Evolutionary conservation across 2,888 invertebrate genomes (phyloP), one percentile per base, ranked within the genome.

Genomic region (Dolichomitus sp.): DNA sequence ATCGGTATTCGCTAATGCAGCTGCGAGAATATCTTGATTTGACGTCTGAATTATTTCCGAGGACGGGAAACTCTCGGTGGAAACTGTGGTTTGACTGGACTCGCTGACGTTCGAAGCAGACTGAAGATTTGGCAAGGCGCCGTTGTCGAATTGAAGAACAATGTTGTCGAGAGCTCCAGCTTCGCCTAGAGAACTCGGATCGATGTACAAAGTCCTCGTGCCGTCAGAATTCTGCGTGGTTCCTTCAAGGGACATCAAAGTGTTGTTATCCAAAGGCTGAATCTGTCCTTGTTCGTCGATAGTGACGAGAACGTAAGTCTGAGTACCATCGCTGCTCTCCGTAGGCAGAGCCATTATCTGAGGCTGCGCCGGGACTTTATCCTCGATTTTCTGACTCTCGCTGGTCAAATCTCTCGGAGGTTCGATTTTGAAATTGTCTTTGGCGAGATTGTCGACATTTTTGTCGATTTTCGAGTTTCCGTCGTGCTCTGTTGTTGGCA

Each of bases 1-100:
- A 90, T 97, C 97, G 23, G 96, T 96, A 88, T 96, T 96, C 0
- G 97, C 97, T 59, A 97, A 94, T 17, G 97, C 97, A 12, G 96
- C 97, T 17, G 97, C 97, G 59, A 97, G 93, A 86, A 97, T 96
- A 90, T 97, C 97, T 86, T 96, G 95, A 87, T 96, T 96, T 3
- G 93, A 90, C 2, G 89, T 90, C 70, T 89, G 90, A 63, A 87
- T 87, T 14, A 90, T 89, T 72, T 91, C 89, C 1, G 89, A 83
- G 6, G 88, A 61, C 4, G 89, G 86, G 57, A 91, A 91, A 69
- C 84, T 89, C 66, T 91, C 89, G 4, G 88, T 69, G 2, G 86
- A 80, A 65, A 89, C 87, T 30, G 88, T 85, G 7, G 87, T 65
- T 74, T 89, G 89, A 94, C 90, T 88, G 93, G 95, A 86, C 94